Base-by-base conservation (phyloP, 2,888 invertebrate genomes). In the Philaethria dido region DNA sequence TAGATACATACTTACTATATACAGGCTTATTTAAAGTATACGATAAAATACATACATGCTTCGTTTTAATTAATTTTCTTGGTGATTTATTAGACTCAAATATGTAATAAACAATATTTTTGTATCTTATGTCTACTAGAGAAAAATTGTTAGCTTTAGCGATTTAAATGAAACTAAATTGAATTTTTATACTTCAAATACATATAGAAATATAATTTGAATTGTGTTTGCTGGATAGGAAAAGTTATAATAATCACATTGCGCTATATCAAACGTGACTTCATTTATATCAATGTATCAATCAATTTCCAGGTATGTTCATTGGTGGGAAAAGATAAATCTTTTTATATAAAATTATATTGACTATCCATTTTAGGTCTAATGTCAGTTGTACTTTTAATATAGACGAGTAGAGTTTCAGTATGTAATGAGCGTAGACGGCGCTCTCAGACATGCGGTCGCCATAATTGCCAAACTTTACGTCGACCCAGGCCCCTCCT, bases 401-500 rank as follows among this genome's bases (percentile, higher is more conserved):
- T 89, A 88, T 86, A 88, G 87, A 84, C 86, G 85, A 88, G 86
- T 86, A 79, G 85, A 86, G 87, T 87, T 91, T 85, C 81, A 84
- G 85, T 80, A 81, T 81, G 89, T 91, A 91, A 91, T 91, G 89
- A 91, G 90, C 87, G 89, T 88, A 86, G 89, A 70, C 89, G 85
- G 83, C 86, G 88, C 89, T 89, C 86, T 85, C 86, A 89, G 90
- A 91, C 92, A 89, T 91, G 92, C 89, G 92, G 92, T 90, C 89
- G 87, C 86, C 89, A 84, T 92, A 92, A 92, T 92, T 92, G 90
- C 90, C 91, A 91, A 92, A 92, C 90, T 92, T 92, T 85, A 86
- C 79, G 80, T 80, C 83, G 82, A 79, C 82, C 84, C 81, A 77
- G 81, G 81, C 79, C 79, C 84, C 82, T 80, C 82, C 72, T 78